Evolutionary conservation across 2,113 vertebrate genomes (phyloP), one percentile per base, ranked within the genome.

Genomic region (Trochalopteron elliotii): DNA sequence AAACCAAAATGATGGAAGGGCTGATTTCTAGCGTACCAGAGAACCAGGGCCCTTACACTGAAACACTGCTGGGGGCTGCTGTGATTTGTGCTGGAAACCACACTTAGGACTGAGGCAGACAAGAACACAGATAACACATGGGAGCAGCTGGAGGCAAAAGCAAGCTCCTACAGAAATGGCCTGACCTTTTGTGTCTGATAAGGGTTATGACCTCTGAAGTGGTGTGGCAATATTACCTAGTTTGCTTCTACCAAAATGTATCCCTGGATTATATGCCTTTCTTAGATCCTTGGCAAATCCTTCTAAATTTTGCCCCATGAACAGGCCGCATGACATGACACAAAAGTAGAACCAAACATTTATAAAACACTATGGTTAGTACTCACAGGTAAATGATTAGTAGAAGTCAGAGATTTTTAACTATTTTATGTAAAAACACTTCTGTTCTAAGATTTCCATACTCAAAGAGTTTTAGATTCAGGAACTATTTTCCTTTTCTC

Each of bases 1-100:
- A 63, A 63, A 79, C 13, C 75, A 40, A 39, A 47, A 21, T 8
- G 13, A 71, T 49, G 16, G 44, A 79, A 39, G 9, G 30, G 25
- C 14, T 57, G 44, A 45, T 50, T 70, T 84, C 42, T 45, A 50
- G 12, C 0, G 0, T 2, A 39, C 13, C 10, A 53, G 56, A 79
- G 60, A 71, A 79, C 33, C 13, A 14, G 24, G 37, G 35, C 24
- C 55, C 39, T 78, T 63, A 63, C 13, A 31, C 22, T 49, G 45
- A 76, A 69, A 56, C 33, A 47, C 18, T 55, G 30, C 44, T 65
- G 49, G 9, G 10, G 16, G 15, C 40, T 84, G 47, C 84, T 60
- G 33, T 78, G 81, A 30, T 87, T 78, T 75, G 16, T 78, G 42
- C 33, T 71, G n/a, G 30, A 53, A 37, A 44, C 27, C 35, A 53